phyloP scores from a whole-genome alignment of 1,140 invertebrate species.

The Apis dorsata region DNA sequence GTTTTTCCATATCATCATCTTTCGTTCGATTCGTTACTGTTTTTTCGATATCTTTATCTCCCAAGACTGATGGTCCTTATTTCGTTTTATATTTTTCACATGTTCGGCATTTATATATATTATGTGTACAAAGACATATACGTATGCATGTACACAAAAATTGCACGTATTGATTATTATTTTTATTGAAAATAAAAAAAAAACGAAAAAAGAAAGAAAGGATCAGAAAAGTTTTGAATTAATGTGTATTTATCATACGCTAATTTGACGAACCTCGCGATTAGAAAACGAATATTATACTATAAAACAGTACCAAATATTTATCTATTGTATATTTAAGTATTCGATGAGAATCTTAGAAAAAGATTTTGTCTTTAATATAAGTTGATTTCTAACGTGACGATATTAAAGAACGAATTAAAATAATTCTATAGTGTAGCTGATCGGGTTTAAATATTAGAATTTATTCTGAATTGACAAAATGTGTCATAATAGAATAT shows the following conservation, averaged over 20 bases:
- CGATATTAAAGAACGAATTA: neutral
- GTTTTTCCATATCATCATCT: slow-evolving; percentile 8
- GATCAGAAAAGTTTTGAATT: neutral
- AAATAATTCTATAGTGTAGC: neutral
- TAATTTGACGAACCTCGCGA: slow-evolving; percentile 50
- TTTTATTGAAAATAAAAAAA: neutral
- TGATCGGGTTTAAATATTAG: neutral
- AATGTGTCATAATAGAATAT: slow-evolving; percentile 11
- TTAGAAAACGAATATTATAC: slow-evolving; percentile 31
- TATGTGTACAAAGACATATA: neutral
- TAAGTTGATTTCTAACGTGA: neutral
- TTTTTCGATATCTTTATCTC: slow-evolving; percentile 57
- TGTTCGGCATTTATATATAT: slow-evolving; percentile 35
- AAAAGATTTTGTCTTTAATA: neutral
- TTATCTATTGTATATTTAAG: slow-evolving; percentile 53
- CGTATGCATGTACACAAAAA: neutral
- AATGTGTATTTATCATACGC: slow-evolving; percentile 34
- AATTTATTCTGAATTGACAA: neutral
- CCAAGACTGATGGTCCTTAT: slow-evolving; percentile 67
- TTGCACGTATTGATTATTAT: slow-evolving; percentile 14
- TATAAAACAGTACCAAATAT: slow-evolving; percentile 44
- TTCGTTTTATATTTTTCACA: slow-evolving; percentile 57
- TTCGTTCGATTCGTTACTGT: slow-evolving; percentile 50
- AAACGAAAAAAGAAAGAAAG: neutral
- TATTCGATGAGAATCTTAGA: slow-evolving; percentile 14